Evolutionary conservation across 2,888 invertebrate species (phyloP).

Genomic region (Ormyrus rosae): DNA sequence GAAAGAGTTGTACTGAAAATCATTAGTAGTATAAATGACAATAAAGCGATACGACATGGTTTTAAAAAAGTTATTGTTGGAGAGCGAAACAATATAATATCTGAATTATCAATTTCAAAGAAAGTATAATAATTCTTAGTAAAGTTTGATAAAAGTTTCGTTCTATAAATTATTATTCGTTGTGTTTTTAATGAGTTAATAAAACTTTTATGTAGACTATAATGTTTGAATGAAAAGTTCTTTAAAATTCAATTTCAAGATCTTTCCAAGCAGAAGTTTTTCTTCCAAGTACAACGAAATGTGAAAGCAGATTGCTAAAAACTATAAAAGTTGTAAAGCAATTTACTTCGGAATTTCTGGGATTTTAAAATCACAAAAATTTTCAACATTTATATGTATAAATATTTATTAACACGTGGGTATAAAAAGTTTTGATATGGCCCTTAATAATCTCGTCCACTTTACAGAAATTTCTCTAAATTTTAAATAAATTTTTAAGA

Average conservation of each 20-base stretch:
- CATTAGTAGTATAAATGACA: constrained; percentile 7
- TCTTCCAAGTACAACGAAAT: constrained; percentile 28
- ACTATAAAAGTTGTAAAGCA: constrained; percentile 42
- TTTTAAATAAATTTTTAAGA: too few relatives aligned
- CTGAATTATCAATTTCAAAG: not conserved
- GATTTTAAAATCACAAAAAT: constrained; percentile 16
- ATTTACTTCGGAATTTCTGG: constrained; percentile 19
- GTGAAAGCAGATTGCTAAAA: constrained; percentile 30
- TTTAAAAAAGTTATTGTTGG: not conserved
- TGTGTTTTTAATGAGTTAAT: constrained; percentile 38
- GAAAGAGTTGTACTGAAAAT: constrained; percentile 19
- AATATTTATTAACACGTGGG: too few relatives aligned
- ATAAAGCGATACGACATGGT: not conserved
- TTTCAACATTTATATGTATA: too few relatives aligned
- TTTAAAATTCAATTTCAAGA: constrained; percentile 50
- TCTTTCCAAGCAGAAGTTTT: constrained; percentile 39
- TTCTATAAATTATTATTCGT: constrained; percentile 36
- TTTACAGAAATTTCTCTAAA: too few relatives aligned
- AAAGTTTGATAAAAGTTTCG: constrained; percentile 13
- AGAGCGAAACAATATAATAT: not conserved
- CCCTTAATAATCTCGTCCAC: too few relatives aligned
- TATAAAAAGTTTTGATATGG: too few relatives aligned
- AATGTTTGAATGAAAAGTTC: constrained; percentile 38
- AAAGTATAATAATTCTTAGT: not conserved
- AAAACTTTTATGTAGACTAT: constrained; percentile 44